Conservation (phyloP, 1,140 invertebrate genomes). For the Tenebrio molitor region DNA sequence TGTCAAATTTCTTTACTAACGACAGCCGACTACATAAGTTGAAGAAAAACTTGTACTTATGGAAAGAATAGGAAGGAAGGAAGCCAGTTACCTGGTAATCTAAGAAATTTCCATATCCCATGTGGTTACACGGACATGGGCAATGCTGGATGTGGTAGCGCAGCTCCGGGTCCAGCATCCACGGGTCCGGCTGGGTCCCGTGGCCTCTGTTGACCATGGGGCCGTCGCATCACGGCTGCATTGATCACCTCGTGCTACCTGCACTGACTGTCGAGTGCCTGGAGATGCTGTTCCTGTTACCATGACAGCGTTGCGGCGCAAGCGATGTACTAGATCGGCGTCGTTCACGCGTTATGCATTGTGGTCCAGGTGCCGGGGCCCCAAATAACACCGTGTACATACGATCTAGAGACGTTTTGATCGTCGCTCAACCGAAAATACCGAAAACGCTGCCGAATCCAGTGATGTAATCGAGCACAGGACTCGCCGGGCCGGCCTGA, state of each 20-base stretch:
- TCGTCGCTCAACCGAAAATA: background rate
- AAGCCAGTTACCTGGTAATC: slow-evolving; percentile 81
- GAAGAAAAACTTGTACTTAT: no score
- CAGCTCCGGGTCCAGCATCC: slow-evolving; percentile 76
- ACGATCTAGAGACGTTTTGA: slow-evolving; percentile 4
- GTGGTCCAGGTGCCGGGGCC: slow-evolving; percentile 36
- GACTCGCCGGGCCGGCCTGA: no score
- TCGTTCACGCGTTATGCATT: slow-evolving; percentile 27
- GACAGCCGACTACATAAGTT: no score
- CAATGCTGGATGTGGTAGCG: slow-evolving; percentile 88
- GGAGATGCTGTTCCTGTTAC: slow-evolving; percentile 59
- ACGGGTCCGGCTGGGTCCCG: slow-evolving; percentile 61
- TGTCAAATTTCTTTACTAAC: no score
- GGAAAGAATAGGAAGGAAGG: background rate
- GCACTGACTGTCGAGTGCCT: slow-evolving; percentile 54
- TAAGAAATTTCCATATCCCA: slow-evolving; percentile 92
- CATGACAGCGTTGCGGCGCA: slow-evolving; percentile 66
- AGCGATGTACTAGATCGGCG: slow-evolving; percentile 64
- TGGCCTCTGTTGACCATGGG: slow-evolving; percentile 59
- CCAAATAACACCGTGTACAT: background rate
- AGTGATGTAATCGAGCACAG: slow-evolving; percentile 2
- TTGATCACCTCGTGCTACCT: slow-evolving; percentile 59
- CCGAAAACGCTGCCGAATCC: slow-evolving; percentile 7
- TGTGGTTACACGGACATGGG: slow-evolving; percentile 90
- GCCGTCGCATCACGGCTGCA: slow-evolving; percentile 59